Evolutionary conservation across 2,888 invertebrate genomes (phyloP).

Genomic region (Lycia hirtaria): DNA sequence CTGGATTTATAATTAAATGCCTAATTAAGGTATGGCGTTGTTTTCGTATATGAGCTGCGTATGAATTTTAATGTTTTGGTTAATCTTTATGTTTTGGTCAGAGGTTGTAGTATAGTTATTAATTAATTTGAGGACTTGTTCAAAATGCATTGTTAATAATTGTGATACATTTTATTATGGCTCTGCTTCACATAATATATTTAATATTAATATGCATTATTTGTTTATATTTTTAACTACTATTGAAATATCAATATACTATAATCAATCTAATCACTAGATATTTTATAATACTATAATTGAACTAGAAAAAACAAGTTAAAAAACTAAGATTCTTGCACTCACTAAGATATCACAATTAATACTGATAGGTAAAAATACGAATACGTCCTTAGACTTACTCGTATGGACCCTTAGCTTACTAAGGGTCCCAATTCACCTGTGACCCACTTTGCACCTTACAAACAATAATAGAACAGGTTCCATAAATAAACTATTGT

Average conservation of each 20-base stretch:
- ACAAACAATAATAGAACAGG: conserved; percentile 22
- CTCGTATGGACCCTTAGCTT: no score
- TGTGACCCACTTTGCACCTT: conserved; percentile 26
- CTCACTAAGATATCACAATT: neutral
- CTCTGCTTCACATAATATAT: no score
- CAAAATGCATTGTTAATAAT: no score
- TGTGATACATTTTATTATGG: no score
- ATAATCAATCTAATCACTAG: neutral
- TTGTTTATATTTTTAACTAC: no score
- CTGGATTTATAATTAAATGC: conserved; percentile 82
- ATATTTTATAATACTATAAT: neutral
- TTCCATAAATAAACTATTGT: conserved; percentile 17
- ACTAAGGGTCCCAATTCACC: conserved; percentile 21
- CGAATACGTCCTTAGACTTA: no score
- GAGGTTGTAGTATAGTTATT: conserved; percentile 37
- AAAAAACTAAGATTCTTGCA: neutral
- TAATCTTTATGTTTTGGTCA: conserved; percentile 48
- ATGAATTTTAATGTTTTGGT: conserved; percentile 64
- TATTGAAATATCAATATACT: no score
- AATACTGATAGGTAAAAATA: no score
- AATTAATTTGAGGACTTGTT: neutral
- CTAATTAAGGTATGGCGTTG: conserved; percentile 77
- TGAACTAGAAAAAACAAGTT: no score
- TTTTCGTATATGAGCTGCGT: conserved; percentile 61
- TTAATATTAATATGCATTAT: no score